A percentile compares a stretch with the other conserved stretches of the same genome.
Conservation (phyloP, 2,888 invertebrate genomes). For the Stratiomys singularior region DNA sequence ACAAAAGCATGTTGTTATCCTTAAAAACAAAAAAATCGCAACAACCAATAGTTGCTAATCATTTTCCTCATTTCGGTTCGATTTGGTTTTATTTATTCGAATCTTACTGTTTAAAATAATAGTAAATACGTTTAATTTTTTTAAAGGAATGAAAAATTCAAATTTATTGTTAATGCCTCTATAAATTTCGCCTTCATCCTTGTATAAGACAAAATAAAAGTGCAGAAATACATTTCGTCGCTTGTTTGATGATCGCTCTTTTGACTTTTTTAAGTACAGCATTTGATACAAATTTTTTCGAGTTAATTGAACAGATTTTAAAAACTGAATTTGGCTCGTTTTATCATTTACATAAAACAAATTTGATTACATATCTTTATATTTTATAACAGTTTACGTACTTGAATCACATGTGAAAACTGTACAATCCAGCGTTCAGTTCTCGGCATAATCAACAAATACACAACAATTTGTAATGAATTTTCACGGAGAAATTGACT, state of each 20-base stretch:
- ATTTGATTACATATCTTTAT: no score
- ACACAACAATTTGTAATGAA: not conserved
- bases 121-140: not conserved
- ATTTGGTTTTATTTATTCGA: not conserved
- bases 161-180: not conserved
- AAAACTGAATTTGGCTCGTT: no score
- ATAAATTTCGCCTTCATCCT: not conserved
- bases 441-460: slow-evolving; percentile 5
- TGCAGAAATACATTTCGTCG: not conserved
- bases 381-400: slow-evolving; percentile 6
- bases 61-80: no score
- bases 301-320: not conserved
- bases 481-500: slow-evolving; percentile 2
- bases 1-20: slow-evolving; percentile 9
- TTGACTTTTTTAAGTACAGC: slow-evolving; percentile 12
- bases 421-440: slow-evolving; percentile 4
- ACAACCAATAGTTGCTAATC: no score
- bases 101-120: not conserved
- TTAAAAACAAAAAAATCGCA: not conserved
- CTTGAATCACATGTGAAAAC: slow-evolving; percentile 35
- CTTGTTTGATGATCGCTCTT: not conserved
- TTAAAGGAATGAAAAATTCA: slow-evolving; percentile 35
- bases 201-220: not conserved
- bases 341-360: no score
- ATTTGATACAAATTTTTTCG: not conserved